Base-by-base conservation (phyloP, 1,140 invertebrate species). In the Cydia splendana region DNA sequence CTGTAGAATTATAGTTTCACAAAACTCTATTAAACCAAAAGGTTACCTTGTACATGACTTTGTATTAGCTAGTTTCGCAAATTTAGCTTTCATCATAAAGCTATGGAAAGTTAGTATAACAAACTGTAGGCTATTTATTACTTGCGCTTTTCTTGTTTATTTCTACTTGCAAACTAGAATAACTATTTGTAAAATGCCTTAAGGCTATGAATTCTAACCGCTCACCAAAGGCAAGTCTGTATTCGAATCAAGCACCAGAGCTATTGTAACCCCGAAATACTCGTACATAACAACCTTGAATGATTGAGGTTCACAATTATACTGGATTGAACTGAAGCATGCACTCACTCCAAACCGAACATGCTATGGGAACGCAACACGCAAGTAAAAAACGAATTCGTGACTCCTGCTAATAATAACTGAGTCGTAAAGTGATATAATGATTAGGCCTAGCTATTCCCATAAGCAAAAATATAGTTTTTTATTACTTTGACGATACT, bases 351-450 rank as follows among this genome's bases (percentile, higher is more conserved):
- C n/a, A n/a, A n/a, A n/a, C 6, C 45, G n/a, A n/a, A 12, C 7
- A 53, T n/a, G 51, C 51, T n/a, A 53, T n/a, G n/a, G n/a, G n/a
- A 53, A 48, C 45, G 45, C 12, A 3, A 5, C 0, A 62, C 57
- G 20, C 57, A 24, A 62, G 18, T 62, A 24, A 48, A 62, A 62
- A 62, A 62, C 10, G 57, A 62, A 62, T 62, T 62, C 57, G 57
- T 62, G 57, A 62, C 57, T 62, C 20, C 6, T 62, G 20, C 57
- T 62, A 62, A 62, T 62, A 62, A 62, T 24, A n/a, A 9, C 10
- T 24, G 57, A 62, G 20, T n/a, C 45, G 13, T 53, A 62, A 62
- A 62, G 2, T 10, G 12, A 62, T 62, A 62, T 4, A 62, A 62
- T 62, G 18, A 62, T 20, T 20, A 62, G 57, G 57, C 57, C 57